Evolutionary conservation across 1,140 invertebrate species (phyloP).

Genomic region (Lethrus apterus): DNA sequence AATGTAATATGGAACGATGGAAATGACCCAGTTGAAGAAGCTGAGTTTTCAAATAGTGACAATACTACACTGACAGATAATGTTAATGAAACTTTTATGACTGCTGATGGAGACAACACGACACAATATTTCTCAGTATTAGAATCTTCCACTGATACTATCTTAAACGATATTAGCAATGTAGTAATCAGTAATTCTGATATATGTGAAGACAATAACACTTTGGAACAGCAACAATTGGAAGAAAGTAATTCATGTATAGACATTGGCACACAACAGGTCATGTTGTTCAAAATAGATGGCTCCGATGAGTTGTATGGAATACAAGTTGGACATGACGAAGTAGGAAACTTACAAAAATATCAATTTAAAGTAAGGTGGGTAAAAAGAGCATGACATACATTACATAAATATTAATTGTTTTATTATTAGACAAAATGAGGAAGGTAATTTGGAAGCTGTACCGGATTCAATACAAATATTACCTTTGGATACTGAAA

Average conservation of each 20-base stretch:
- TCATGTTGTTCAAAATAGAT: conserved; percentile 30
- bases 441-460: conserved; percentile 32
- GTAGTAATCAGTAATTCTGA: neutral
- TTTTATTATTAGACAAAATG: conserved; percentile 24
- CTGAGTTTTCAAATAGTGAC: conserved; percentile 12
- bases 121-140: conserved; percentile 34
- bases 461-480: conserved; percentile 31
- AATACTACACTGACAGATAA: conserved; percentile 22
- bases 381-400: conserved; percentile 7
- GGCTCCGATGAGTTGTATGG: conserved; percentile 35
- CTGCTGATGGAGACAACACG: conserved; percentile 24
- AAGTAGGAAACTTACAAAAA: conserved; percentile 32
- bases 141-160: conserved; percentile 23
- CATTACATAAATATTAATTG: conserved; percentile 7
- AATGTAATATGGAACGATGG: conserved; percentile 14
- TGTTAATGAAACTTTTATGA: conserved; percentile 28
- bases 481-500: conserved; percentile 17
- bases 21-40: conserved; percentile 15
- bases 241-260: conserved; percentile 2
- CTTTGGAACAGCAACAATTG: neutral
- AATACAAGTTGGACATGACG: conserved; percentile 30
- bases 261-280: conserved; percentile 21
- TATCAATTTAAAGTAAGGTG: conserved; percentile 36
- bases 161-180: conserved; percentile 23
- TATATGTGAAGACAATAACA: neutral